phyloP scores from a whole-genome alignment of 1,140 invertebrate genomes.

The Lordiphosa mommai region DNA sequence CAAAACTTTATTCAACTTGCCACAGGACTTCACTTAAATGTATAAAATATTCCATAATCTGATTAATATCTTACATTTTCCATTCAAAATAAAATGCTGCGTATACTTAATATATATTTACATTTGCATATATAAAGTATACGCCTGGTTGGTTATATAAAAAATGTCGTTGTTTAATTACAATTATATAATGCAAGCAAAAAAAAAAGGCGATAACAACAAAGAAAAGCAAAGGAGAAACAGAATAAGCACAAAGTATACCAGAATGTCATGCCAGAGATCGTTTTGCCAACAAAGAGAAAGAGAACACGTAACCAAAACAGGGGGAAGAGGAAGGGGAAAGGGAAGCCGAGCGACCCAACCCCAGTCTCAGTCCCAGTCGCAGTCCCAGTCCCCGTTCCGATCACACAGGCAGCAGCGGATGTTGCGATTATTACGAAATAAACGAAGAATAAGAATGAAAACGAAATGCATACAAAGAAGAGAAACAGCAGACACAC shows the following conservation, averaged over 20 bases:
- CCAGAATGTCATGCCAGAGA: conserved; percentile 9
- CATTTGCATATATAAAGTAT: conserved; percentile 30
- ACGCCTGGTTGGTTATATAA: conserved; percentile 44
- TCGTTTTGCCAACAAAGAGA: conserved; percentile 46
- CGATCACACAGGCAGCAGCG: too few species aligned
- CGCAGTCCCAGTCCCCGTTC: too few species aligned
- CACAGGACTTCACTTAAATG: too few species aligned
- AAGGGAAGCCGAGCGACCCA: conserved; percentile 22
- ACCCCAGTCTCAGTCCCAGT: conserved; percentile 25
- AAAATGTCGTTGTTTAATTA: conserved; percentile 38
- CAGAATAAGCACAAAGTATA: conserved; percentile 21
- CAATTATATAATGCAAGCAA: conserved; percentile 54
- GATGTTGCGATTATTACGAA: conserved; percentile 76
- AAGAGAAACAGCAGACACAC: conserved; percentile 5
- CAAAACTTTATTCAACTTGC: too few species aligned
- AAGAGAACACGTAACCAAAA: background rate
- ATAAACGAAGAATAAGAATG: conserved; percentile 72
- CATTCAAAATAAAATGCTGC: conserved; percentile 5
- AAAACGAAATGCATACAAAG: conserved; percentile 48
- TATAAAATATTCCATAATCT: background rate
- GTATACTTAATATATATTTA: conserved; percentile 35
- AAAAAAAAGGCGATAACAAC: conserved; percentile 41
- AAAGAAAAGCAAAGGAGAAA: conserved; percentile 15
- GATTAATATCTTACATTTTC: background rate
- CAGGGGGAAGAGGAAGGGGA: background rate